Evolutionary conservation across 2,888 invertebrate genomes (phyloP).

Genomic region (Apodemia zela): DNA sequence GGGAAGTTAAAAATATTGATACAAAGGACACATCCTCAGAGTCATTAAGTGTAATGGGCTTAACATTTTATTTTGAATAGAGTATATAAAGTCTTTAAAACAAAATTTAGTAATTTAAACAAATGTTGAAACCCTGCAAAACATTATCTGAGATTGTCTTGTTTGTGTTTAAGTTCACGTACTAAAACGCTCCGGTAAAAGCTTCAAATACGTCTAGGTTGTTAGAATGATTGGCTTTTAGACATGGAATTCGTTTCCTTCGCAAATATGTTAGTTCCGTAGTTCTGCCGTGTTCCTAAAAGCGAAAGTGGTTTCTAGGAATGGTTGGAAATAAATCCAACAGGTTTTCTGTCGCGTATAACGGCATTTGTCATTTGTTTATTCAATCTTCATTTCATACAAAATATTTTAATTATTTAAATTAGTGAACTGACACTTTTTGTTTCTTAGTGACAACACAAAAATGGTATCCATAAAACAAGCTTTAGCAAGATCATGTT

Average conservation of each 20-base stretch:
- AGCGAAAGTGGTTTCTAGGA: constrained; percentile 21
- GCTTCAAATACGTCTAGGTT: constrained; percentile 1
- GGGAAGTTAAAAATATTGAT: too few species aligned
- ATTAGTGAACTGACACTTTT: background rate
- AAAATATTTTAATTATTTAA: background rate
- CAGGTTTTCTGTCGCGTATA: background rate
- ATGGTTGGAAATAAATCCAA: background rate
- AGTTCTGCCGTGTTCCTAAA: constrained; percentile 14
- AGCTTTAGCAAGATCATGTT: too few species aligned
- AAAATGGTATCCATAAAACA: too few species aligned
- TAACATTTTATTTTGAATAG: too few species aligned
- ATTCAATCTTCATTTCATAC: background rate
- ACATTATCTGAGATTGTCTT: too few species aligned
- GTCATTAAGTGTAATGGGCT: too few species aligned
- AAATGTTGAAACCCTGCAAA: too few species aligned
- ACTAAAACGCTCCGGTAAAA: background rate
- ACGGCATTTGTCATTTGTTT: background rate
- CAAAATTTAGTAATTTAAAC: too few species aligned
- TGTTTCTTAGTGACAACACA: too few species aligned
- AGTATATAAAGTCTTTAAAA: too few species aligned
- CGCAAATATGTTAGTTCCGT: constrained; percentile 14
- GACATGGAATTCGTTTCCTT: constrained; percentile 8
- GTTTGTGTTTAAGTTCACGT: background rate
- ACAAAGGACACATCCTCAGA: too few species aligned
- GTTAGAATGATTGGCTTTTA: constrained; percentile 13